These are phyloP conservation scores for Euura saliciscinereae DNA, from an alignment of 1,140 invertebrate species.

Conservation along the genomic window DNA sequence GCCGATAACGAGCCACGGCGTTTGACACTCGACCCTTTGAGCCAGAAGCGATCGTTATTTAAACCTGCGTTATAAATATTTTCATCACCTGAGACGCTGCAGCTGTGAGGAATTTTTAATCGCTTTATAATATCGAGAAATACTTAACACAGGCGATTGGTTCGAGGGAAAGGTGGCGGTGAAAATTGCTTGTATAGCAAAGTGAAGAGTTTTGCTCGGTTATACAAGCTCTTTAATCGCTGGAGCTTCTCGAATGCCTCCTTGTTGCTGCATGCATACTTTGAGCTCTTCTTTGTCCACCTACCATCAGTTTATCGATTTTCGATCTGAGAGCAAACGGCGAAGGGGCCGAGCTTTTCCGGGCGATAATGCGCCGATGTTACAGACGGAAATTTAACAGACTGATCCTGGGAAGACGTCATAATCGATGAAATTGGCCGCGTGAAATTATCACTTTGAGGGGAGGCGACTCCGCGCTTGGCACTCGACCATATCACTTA, in stretches of 20 bases:
- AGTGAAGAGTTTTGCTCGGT: neutral
- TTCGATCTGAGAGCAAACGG: neutral
- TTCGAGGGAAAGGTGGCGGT: neutral
- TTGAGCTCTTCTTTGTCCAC: neutral
- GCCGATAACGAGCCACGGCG: too few species aligned
- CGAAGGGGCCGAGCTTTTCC: neutral
- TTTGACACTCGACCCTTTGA: too few species aligned
- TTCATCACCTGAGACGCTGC: neutral
- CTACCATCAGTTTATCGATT: neutral
- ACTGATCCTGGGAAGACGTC: neutral
- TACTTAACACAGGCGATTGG: neutral
- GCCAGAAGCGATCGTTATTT: too few species aligned
- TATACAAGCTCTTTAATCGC: neutral
- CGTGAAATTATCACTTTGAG: too few species aligned
- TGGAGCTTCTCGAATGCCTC: neutral
- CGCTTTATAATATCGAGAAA: constrained; percentile 1
- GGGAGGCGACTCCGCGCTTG: neutral
- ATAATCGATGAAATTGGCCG: too few species aligned
- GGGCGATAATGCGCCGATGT: neutral
- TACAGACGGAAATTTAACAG: neutral
- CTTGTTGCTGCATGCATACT: neutral
- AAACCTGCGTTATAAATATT: too few species aligned
- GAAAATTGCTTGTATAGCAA: neutral
- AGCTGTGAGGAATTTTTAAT: neutral
- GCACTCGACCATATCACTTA: neutral